phyloP scores from a whole-genome alignment of 2,113 vertebrate species.

The Aldabrachelys gigantea region DNA sequence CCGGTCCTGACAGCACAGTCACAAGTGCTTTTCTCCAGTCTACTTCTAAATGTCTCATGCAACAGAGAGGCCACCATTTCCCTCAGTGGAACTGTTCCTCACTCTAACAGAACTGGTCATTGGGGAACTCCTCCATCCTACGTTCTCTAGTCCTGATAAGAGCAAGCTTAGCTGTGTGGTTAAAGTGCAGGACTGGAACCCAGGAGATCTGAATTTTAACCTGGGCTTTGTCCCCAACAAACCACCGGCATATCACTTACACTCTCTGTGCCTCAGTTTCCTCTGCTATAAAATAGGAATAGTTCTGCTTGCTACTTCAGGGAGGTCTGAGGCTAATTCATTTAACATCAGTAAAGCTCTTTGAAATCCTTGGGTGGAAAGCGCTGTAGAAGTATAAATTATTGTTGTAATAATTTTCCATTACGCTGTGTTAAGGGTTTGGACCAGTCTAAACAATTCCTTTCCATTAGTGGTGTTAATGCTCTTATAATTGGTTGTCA shows the following conservation, averaged over 20 bases:
- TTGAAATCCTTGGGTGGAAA: neutral
- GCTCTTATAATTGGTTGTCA: neutral
- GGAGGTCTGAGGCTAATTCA: neutral
- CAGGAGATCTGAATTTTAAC: neutral
- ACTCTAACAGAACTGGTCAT: neutral
- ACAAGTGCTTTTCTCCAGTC: constrained; percentile 6
- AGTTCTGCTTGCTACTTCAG: neutral
- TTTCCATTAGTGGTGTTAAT: neutral
- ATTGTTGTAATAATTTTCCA: neutral
- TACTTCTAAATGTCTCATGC: neutral
- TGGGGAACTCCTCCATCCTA: neutral
- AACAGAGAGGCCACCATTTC: neutral
- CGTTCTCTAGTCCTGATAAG: neutral
- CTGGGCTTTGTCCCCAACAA: neutral
- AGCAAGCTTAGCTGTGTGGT: neutral
- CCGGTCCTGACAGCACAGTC: neutral
- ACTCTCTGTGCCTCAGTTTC: neutral
- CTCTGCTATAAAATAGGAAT: neutral
- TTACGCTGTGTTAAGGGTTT: neutral
- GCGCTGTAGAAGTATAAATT: neutral
- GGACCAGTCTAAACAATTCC: neutral
- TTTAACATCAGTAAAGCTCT: neutral
- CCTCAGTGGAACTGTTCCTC: neutral
- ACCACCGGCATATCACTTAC: neutral
- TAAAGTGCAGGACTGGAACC: neutral